Evolutionary conservation across 2,888 invertebrate species (phyloP), one percentile per base, ranked within the genome.

Genomic region (Lasioglossum calceatum): DNA sequence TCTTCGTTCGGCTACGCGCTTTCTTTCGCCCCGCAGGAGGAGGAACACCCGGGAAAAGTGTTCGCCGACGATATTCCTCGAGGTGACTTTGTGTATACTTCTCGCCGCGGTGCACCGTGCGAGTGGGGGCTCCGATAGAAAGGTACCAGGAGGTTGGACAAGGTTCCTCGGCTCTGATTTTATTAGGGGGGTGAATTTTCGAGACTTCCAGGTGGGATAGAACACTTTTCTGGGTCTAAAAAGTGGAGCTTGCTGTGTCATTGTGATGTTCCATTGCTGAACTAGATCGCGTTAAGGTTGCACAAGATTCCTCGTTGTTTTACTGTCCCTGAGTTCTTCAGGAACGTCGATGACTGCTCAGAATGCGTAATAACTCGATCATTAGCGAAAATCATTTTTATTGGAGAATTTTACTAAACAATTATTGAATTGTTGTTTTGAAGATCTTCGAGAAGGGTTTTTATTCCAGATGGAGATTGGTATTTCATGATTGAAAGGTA

Each of bases 31-130:
- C 32, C n/a, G 23, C 73, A 74, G 70, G 32, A 72, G n/a, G 44
- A 36, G 61, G 71, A 36, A 47, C 42, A 86, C 44, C 44, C 47
- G 54, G 84, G 64, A 77, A 84, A 85, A 78, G 61, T 77, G 70
- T 36, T 58, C 78, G 39, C 70, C 54, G 27, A 42, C 32, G 67
- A 54, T 54, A 54, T 47, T 74, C 75, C 73, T 39, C 50, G 44
- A 42, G 50, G 44, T 42, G 67, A 74, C 73, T 47, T 71, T 42
- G 67, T 36, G 42, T 54, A 39, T 58, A n/a, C 64, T 54, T n/a
- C 71, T 42, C 54, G n/a, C 32, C 39, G 50, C 36, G 39, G 42
- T 42, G 67, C 39, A 67, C 32, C 50, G 7, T 16, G 70, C 54
- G 32, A 75, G 39, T 23, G 39, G 75, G 47, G 54, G 64, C 32